phyloP scores from a whole-genome alignment of 2,113 vertebrate genomes.

The human region GRCh38 chr5:158238001-158238500 shows the following conservation, averaged over 20 bases:
- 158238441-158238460: neutral
- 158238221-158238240: neutral
- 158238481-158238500: neutral
- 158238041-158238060: neutral
- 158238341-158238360: neutral
- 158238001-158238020: neutral
- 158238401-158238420: neutral
- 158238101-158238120: neutral
- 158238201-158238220: neutral
- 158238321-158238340: neutral
- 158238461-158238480: neutral
- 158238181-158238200: neutral
- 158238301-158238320: neutral
- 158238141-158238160: neutral
- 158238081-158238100: neutral
- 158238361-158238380: neutral
- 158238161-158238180: neutral
- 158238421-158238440: neutral
- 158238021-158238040: neutral
- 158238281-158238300: neutral
- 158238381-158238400: neutral
- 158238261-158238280: neutral
- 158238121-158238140: neutral
- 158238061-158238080: neutral
- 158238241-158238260: neutral